These are phyloP conservation scores for Listrodromus nycthemerus DNA, from an alignment of 2,888 invertebrate genomes.

Conservation along the genomic window DNA sequence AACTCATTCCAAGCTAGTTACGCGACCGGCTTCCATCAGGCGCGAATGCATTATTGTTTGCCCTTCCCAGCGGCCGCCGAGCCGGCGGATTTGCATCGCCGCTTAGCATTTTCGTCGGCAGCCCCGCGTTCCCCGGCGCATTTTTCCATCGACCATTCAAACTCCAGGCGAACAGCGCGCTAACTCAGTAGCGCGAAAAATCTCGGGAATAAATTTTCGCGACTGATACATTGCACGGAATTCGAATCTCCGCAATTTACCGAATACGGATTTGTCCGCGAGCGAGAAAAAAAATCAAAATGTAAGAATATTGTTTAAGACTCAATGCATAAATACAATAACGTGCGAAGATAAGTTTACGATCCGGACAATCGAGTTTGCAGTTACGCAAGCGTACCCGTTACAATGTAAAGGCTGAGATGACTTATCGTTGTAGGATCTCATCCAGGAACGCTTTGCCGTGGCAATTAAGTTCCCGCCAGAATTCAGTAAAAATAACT, in stretches of 20 bases:
- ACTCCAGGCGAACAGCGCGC: too few relatives aligned
- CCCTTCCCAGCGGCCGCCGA: constrained; percentile 15
- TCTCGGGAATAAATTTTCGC: background rate
- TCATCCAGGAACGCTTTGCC: too few relatives aligned
- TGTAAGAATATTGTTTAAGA: background rate
- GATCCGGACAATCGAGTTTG: too few relatives aligned
- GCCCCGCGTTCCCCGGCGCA: background rate
- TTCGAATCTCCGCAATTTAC: background rate
- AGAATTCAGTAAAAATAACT: too few relatives aligned
- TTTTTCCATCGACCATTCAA: too few relatives aligned
- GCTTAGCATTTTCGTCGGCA: constrained; percentile 24
- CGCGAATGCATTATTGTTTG: constrained; percentile 37
- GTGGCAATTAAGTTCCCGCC: too few relatives aligned
- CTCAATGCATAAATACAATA: background rate
- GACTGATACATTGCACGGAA: background rate
- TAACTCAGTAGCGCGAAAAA: background rate
- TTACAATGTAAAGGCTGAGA: too few relatives aligned
- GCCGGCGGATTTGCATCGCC: constrained; percentile 6
- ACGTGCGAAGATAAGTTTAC: too few relatives aligned
- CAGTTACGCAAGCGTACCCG: too few relatives aligned
- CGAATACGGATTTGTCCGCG: too few relatives aligned
- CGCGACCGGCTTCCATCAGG: constrained; percentile 27
- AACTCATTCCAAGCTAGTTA: constrained; percentile 55
- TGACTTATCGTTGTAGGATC: too few relatives aligned
- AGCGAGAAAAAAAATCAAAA: too few relatives aligned